phyloP scores from a whole-genome alignment of 2,113 vertebrate species.

The Abramis brama region DNA sequence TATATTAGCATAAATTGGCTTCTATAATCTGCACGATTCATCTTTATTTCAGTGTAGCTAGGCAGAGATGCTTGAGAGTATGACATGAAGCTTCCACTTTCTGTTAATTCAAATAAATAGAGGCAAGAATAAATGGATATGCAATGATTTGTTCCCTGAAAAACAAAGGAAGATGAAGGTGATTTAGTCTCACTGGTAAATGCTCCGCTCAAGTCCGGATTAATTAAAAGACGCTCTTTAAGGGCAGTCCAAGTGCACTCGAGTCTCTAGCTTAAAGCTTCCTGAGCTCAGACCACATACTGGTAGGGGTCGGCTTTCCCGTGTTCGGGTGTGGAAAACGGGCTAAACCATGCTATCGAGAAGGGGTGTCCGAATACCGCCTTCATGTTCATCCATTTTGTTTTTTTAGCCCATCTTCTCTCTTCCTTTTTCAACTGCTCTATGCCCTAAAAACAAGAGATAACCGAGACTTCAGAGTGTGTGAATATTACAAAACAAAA shows the following conservation, averaged over 20 bases:
- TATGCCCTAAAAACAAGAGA: conserved; percentile 99
- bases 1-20: conserved; percentile 27
- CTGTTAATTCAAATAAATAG: conserved; percentile 27
- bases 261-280: conserved; percentile 60
- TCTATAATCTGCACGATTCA: neutral
- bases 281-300: conserved; percentile 93
- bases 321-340: conserved; percentile 96
- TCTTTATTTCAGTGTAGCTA: conserved; percentile 19
- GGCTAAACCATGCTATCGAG: conserved; percentile 98
- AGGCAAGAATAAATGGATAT: conserved; percentile 35
- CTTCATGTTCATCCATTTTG: conserved; percentile 99
- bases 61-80: conserved; percentile 21
- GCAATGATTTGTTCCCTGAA: conserved; percentile 23
- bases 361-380: conserved; percentile 99
- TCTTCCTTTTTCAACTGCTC: conserved; percentile 99
- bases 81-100: conserved; percentile 15
- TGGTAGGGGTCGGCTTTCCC: conserved; percentile 99
- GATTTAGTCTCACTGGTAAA: conserved; percentile 32
- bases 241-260: conserved; percentile 36
- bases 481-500: conserved; percentile 30
- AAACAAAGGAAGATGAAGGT: conserved; percentile 3
- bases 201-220: conserved; percentile 47
- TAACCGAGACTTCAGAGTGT: conserved; percentile 82
- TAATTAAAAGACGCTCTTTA: conserved; percentile 52
- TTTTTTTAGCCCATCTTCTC: conserved; percentile 99